phyloP scores from a whole-genome alignment of 2,888 invertebrate species.

The Lycophotia porphyrea region DNA sequence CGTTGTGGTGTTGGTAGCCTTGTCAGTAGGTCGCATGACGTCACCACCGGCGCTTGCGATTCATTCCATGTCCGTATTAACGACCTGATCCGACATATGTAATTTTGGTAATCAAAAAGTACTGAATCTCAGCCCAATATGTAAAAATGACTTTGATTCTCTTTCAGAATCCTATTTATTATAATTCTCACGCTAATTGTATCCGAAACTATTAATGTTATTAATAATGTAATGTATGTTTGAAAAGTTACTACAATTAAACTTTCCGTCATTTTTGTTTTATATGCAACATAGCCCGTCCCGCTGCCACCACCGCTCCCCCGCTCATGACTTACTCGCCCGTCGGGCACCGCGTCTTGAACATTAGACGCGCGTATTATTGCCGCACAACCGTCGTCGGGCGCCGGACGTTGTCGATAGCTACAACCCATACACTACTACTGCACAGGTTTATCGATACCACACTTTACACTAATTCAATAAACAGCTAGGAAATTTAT shows the following conservation, averaged over 20 bases:
- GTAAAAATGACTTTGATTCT: not conserved
- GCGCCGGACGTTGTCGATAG: conserved; percentile 55
- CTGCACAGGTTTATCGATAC: conserved; percentile 20
- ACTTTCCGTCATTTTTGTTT: not conserved
- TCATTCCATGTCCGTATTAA: too few relatives aligned
- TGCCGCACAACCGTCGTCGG: conserved; percentile 56
- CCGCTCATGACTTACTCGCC: conserved; percentile 23
- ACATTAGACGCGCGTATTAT: conserved; percentile 72
- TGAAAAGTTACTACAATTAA: not conserved
- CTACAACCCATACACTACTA: conserved; percentile 5
- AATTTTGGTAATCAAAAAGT: not conserved
- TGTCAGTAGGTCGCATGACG: too few relatives aligned
- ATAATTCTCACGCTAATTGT: not conserved
- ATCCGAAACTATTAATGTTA: not conserved
- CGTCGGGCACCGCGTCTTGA: conserved; percentile 34
- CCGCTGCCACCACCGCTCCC: conserved; percentile 3
- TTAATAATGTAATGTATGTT: too few relatives aligned
- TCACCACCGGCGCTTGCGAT: too few relatives aligned
- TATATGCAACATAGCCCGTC: not conserved
- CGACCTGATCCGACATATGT: too few relatives aligned
- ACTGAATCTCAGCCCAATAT: not conserved
- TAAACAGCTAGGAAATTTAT: not conserved
- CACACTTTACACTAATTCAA: conserved; percentile 20
- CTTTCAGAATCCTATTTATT: not conserved
- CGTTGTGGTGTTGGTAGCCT: too few relatives aligned